A percentile compares a stretch with the other conserved stretches of the same genome.
Conservation (phyloP, 2,888 invertebrate genomes). For the Drosophila rubida region DNA sequence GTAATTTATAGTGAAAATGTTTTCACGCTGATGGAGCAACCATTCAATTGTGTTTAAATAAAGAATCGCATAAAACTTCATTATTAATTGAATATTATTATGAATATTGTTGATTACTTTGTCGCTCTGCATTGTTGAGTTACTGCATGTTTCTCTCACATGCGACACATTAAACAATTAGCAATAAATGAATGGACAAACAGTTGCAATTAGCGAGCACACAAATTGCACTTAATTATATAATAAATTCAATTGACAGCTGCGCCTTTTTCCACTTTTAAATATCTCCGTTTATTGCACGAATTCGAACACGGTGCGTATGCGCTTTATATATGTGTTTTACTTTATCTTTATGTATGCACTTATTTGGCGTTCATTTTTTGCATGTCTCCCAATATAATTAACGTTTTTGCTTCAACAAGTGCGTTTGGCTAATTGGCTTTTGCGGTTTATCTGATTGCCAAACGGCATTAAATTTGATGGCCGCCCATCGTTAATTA, state of each 20-base stretch:
- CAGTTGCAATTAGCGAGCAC: conserved; percentile 65
- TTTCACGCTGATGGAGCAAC: not conserved
- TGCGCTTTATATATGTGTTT: conserved; percentile 51
- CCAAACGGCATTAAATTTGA: conserved; percentile 49
- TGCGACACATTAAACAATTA: conserved; percentile 63
- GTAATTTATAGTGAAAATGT: not conserved
- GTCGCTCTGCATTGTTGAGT: not conserved
- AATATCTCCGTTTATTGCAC: conserved; percentile 16
- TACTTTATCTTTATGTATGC: conserved; percentile 56
- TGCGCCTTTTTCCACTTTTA: conserved; percentile 39
- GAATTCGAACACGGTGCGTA: not conserved
- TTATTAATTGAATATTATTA: conserved; percentile 15
- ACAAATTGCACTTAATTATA: conserved; percentile 74
- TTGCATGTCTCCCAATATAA: conserved; percentile 20
- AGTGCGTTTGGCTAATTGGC: conserved; percentile 59
- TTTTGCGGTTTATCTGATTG: conserved; percentile 58
- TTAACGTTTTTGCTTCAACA: conserved; percentile 45
- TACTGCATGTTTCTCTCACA: conserved; percentile 7
- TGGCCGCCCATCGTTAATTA: conserved; percentile 29
- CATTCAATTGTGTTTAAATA: not conserved
- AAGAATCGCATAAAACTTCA: not conserved
- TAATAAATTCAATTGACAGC: conserved; percentile 76
- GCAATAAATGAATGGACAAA: conserved; percentile 47
- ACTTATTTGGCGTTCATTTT: conserved; percentile 53
- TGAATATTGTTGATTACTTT: conserved; percentile 18